Base-by-base conservation (phyloP, 2,888 invertebrate genomes). In the Acleris holmiana region DNA sequence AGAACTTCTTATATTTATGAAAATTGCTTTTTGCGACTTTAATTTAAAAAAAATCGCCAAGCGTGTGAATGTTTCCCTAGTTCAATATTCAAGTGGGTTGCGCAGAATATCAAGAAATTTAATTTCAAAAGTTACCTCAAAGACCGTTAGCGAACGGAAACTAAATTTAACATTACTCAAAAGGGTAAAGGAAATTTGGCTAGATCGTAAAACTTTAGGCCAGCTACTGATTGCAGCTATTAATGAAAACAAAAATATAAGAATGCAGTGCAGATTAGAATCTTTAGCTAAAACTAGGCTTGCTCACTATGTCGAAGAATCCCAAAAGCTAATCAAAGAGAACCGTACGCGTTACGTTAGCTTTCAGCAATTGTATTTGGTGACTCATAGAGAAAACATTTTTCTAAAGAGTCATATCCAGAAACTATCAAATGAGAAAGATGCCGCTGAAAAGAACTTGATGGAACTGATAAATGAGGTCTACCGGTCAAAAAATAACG, bases 341-440 rank as follows among this genome's bases (percentile, higher is more conserved):
- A 84, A 82, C 49, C 77, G 82, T 68, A 79, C 82, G 0, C 79
- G 70, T 69, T 88, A 84, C 62, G 71, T 84, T 2, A 85, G 77
- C 71, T 89, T 88, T 65, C 88, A 89, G 73, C 85, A 90, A 68
- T 73, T 89, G 25, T 89, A 89, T 75, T 68, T 85, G 25, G 71
- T 82, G 1, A 84, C 88, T 2, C 80, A 86, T 29, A 86, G 88
- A 75, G 91, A 91, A 77, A 92, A 91, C 71, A 68, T 74, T 48
- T 87, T 82, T 71, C 70, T 91, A 19, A 89, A 86, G 71, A 75
- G 74, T 29, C 79, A 84, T 2, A 55, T 91, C 41, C 76, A 75
- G 56, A 86, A 85, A 74, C 63, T 91, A 0, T 73, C 70, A 2
- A 74, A 76, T 66, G 85, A 89, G 61, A 91, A 87, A 70, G 79